phyloP scores from a whole-genome alignment of 2,888 invertebrate genomes.

The Agrilus biguttatus region DNA sequence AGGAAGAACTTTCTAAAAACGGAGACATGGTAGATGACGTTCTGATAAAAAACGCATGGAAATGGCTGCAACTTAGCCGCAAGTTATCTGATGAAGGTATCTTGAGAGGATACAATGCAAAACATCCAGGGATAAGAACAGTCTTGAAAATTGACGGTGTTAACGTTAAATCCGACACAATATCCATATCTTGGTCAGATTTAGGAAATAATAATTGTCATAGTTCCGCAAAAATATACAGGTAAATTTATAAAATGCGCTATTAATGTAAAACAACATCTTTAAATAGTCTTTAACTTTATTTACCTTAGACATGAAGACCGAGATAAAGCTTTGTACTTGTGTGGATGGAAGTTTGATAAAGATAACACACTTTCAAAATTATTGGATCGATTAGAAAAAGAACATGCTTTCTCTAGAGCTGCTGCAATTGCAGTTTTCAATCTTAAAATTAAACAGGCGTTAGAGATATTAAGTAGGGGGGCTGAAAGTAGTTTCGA shows the following conservation, averaged over 20 bases:
- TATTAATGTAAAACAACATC: not conserved
- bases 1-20: slow-evolving; percentile 66
- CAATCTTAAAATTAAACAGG: slow-evolving; percentile 68
- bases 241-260: slow-evolving; percentile 23
- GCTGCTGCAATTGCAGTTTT: slow-evolving; percentile 88
- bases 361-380: slow-evolving; percentile 44
- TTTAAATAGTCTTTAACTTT: not conserved
- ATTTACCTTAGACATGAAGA: slow-evolving; percentile 45
- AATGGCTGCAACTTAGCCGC: slow-evolving; percentile 61
- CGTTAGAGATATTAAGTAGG: slow-evolving; percentile 73
- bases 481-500: slow-evolving; percentile 35
- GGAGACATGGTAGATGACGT: slow-evolving; percentile 64
- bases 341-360: slow-evolving; percentile 85
- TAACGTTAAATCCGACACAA: slow-evolving; percentile 43
- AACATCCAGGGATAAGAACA: slow-evolving; percentile 47
- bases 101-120: slow-evolving; percentile 38
- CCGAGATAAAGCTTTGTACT: slow-evolving; percentile 63
- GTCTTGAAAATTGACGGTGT: slow-evolving; percentile 38
- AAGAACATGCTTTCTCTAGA: slow-evolving; percentile 58
- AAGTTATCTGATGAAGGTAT: slow-evolving; percentile 53
- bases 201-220: slow-evolving; percentile 39
- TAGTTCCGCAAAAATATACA: slow-evolving; percentile 38
- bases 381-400: slow-evolving; percentile 55
- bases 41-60: slow-evolving; percentile 67
- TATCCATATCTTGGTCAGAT: slow-evolving; percentile 48